Base-by-base conservation (phyloP, 2,888 invertebrate species). In the Calameuta idolon region DNA sequence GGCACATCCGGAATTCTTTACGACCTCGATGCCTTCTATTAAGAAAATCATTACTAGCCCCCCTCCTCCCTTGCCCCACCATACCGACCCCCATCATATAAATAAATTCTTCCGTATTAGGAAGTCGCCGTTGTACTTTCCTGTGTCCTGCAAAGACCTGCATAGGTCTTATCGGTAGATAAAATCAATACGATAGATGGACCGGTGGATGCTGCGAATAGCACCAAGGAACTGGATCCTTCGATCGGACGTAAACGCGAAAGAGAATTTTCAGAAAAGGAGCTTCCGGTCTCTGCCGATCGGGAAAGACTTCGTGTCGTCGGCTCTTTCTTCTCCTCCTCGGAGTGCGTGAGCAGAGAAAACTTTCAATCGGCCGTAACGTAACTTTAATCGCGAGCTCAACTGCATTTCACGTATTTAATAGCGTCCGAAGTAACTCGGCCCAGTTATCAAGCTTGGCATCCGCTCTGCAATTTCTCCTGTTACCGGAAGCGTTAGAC, bases 1-100 rank as follows among this genome's bases (percentile, higher is more conserved):
- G n/a, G 35, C 74, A 35, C 34, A 37, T 37, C 35, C 71, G 12
- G 33, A 31, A 71, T 71, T 71, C 71, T 71, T 71, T 71, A 71
- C 71, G 71, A 71, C 31, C 71, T 31, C 71, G 71, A 71, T 71
- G 12, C 71, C 33, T 33, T 71, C 11, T 71, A 34, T 33, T 12
- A 71, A 33, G 31, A 12, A 33, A 34, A 55, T 55, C 55, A 55
- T 55, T 55, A 55, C 9, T 55, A 55, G 23, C 40, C 15, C 0
- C 23, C 9, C 23, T 9, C 9, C 55, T 9, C 15, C 31, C 34
- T 12, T 12, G 35, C 12, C 12, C 35, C 35, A 12, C 35, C 35
- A 3, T 5, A 23, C 15, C 4, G 3, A 4, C 15, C 23, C 15
- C 23, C 55, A 23, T 55, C 55, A 0, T 55, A 23, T 23, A 2